A percentile compares a stretch with the other conserved stretches of the same genome.
phyloP scores from a whole-genome alignment of 2,113 vertebrate genomes.

The Planiliza haematocheilus region DNA sequence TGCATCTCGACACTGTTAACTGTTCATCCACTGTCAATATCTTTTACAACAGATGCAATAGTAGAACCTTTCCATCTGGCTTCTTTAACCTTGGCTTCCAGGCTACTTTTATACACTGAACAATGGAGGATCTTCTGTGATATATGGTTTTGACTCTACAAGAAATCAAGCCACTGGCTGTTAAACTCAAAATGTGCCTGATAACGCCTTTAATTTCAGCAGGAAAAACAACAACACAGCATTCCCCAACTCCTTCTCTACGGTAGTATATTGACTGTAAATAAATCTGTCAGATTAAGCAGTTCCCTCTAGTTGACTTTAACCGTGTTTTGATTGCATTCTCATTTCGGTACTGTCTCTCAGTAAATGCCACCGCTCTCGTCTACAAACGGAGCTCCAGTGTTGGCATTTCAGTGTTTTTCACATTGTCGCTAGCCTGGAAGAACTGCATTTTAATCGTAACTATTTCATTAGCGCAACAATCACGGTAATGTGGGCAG shows the following conservation, averaged over 20 bases:
- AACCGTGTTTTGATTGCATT: conserved; percentile 16
- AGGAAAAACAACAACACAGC: background rate
- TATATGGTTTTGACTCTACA: no score
- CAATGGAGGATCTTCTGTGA: no score
- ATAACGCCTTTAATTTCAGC: no score
- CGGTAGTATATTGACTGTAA: background rate
- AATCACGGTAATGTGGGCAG: conserved; percentile 41
- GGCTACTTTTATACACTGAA: no score
- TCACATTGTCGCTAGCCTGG: conserved; percentile 1
- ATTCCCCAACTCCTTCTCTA: background rate
- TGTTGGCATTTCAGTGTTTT: background rate
- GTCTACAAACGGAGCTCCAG: background rate
- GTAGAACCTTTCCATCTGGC: no score
- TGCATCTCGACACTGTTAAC: no score
- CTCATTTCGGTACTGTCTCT: background rate
- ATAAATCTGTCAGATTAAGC: background rate
- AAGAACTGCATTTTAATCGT: conserved; percentile 20
- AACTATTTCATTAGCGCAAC: conserved; percentile 30
- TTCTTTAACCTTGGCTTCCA: no score
- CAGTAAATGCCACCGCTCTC: background rate
- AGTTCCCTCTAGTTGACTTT: background rate
- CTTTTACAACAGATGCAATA: no score
- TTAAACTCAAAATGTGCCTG: no score
- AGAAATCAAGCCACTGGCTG: no score
- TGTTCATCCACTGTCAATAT: no score